Evolutionary conservation across 1,140 invertebrate genomes (phyloP), one percentile per base, ranked within the genome.

Genomic region (Ectropis grisescens): DNA sequence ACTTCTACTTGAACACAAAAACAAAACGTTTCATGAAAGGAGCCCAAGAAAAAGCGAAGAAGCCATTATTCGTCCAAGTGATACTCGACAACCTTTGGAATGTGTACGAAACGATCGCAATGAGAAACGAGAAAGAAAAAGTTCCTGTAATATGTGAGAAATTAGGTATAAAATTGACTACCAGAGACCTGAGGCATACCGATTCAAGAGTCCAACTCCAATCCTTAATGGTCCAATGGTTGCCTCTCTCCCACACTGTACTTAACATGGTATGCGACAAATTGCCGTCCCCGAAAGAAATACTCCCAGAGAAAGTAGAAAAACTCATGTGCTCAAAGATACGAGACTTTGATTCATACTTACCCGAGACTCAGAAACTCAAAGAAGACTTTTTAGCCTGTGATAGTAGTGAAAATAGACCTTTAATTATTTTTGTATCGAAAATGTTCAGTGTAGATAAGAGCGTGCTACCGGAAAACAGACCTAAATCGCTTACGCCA

Each of bases 21-120:
- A 88, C 89, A 1, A 98, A 97, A 74, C 85, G 89, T 46, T 93
- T 98, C 29, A 83, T 92, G 82, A 90, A 90, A 80, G 96, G 96
- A 14, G 98, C 98, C 6, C 92, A 97, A 81, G 92, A 91, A 54
- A 98, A 96, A 69, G 94, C 92, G 0, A 99, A 99, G 70, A 96
- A 95, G 56, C 94, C 97, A 0, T 79, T 99, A 40, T 99, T 99
- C 84, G 96, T 98, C 7, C 94, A 98, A 75, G 85, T 99, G 29
- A 90, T 98, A 33, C 79, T 99, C 31, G 95, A 99, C 54, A 98
- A 97, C 50, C 85, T 99, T 19, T 98, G 96, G 92, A 85, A 89
- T 40, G 72, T 98, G 19, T 98, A 99, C 75, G 93, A 98, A 33
- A 92, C 89, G 3, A 85, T 96, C 37, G 83, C 87, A 16, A 58